Base-by-base conservation (phyloP, 2,113 vertebrate species). In the Aspiorhynchus laticeps region DNA sequence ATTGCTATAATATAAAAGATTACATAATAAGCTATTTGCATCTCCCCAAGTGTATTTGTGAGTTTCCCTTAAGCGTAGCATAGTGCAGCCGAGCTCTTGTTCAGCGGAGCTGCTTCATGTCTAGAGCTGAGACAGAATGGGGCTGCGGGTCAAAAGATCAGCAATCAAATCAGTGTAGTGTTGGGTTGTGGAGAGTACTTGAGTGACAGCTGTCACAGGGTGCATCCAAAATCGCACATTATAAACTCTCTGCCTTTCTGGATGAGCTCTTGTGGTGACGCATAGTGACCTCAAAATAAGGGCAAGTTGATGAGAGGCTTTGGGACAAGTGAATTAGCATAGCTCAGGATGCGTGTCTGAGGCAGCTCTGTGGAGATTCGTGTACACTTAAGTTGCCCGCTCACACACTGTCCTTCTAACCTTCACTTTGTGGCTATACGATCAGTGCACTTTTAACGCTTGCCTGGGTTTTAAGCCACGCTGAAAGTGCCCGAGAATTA, bases 401-500 rank as follows among this genome's bases (percentile, higher is more conserved):
- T 85, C 78, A 31, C 80, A 51, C 26, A 31, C 53, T 67, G 43
- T 65, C 36, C 86, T 81, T 48, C 80, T 84, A 46, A 73, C 79
- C 86, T 87, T 84, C 82, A 61, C 33, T 77, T 33, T 73, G 88
- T 85, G 59, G 75, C 83, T 85, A 41, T 36, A 51, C 31, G 61
- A 87, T 84, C 87, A 79, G 51, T 31, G 65, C 69, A 26, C 36
- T 82, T 85, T 81, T 86, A 85, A 80, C 74, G 63, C 85, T 88
- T 81, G 75, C 71, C 26, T 76, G 85, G 83, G 83, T 77, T 78
- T 77, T 88, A 89, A 95, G 94, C 94, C 93, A 92, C 85, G 1
- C 1, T 24, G 94, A 38, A 53, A 83, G 31, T 56, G 43, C 56
- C 79, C 31, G 83, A 86, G 86, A 86, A 94, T 94, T 93, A 94